Evolutionary conservation across 2,888 invertebrate species (phyloP).

Genomic region (Teinopalpus imperialis): DNA sequence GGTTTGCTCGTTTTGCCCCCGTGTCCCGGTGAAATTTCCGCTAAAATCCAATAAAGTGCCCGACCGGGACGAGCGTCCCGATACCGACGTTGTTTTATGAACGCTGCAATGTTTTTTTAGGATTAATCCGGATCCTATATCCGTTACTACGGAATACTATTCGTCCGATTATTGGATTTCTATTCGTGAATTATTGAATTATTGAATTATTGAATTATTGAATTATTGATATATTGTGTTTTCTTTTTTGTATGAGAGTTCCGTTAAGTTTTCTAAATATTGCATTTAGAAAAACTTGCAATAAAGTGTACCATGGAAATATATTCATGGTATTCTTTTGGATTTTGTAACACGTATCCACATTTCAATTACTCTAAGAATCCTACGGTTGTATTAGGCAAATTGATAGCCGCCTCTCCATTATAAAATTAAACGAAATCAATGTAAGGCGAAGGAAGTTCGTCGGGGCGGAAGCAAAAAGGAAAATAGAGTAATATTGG

Average conservation of each 20-base stretch:
- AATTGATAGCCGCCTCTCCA: constrained; percentile 53
- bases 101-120: constrained; percentile 23
- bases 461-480: constrained; percentile 49
- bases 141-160: constrained; percentile 15
- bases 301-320: too few species aligned
- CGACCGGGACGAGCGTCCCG: constrained; percentile 40
- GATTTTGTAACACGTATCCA: constrained; percentile 4
- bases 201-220: too few species aligned
- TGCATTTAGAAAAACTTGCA: too few species aligned
- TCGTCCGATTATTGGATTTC: constrained; percentile 21
- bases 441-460: constrained; percentile 53
- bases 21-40: constrained; percentile 66
- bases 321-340: too few species aligned
- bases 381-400: constrained; percentile 41
- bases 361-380: constrained; percentile 11
- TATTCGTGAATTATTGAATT: constrained; percentile 16
- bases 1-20: constrained; percentile 49
- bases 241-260: too few species aligned
- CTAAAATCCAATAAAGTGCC: constrained; percentile 73
- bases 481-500: constrained; percentile 71
- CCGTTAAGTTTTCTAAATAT: too few species aligned
- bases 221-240: too few species aligned
- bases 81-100: constrained; percentile 39
- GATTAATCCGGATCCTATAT: constrained; percentile 21
- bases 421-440: constrained; percentile 55